A percentile compares a stretch with the other conserved stretches of the same genome.
These are phyloP conservation scores for Eolophus roseicapilla DNA, from an alignment of 2,113 vertebrate species.

Conservation along the genomic window DNA sequence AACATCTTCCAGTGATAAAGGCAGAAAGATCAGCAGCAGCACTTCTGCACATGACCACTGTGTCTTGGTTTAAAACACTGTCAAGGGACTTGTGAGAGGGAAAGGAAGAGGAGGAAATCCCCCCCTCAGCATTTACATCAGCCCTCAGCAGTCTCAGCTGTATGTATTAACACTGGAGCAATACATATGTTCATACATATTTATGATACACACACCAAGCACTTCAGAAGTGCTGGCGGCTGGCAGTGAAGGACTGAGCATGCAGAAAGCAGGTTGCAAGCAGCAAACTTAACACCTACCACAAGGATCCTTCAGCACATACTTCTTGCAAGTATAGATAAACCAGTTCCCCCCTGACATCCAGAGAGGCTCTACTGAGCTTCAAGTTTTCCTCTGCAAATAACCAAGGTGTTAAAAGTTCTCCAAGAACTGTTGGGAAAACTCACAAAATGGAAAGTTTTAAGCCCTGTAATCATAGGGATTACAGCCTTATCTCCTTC, in stretches of 20 bases:
- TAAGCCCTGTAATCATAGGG: not conserved
- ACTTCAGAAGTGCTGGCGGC: not conserved
- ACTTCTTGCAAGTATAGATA: not conserved
- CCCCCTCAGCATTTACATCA: accelerated
- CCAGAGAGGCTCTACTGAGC: not conserved
- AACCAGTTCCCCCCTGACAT: not conserved
- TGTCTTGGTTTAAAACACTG: not conserved
- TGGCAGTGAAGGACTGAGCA: not conserved
- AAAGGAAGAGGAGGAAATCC: not conserved
- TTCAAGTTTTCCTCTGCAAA: not conserved
- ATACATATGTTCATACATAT: not conserved
- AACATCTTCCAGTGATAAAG: not conserved
- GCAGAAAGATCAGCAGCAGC: not conserved
- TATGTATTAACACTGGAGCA: not conserved
- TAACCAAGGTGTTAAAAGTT: not conserved
- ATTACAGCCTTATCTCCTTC: not conserved
- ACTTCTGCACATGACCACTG: accelerated
- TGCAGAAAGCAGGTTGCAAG: not conserved
- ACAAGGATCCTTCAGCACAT: not conserved
- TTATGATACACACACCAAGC: not conserved
- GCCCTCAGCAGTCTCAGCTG: not conserved
- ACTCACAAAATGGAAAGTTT: not conserved
- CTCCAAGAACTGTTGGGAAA: not conserved
- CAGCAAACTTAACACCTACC: not conserved
- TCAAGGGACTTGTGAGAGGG: not conserved